Evolutionary conservation across 1,140 invertebrate genomes (phyloP).

Genomic region (Drosophila quadrilineata): DNA sequence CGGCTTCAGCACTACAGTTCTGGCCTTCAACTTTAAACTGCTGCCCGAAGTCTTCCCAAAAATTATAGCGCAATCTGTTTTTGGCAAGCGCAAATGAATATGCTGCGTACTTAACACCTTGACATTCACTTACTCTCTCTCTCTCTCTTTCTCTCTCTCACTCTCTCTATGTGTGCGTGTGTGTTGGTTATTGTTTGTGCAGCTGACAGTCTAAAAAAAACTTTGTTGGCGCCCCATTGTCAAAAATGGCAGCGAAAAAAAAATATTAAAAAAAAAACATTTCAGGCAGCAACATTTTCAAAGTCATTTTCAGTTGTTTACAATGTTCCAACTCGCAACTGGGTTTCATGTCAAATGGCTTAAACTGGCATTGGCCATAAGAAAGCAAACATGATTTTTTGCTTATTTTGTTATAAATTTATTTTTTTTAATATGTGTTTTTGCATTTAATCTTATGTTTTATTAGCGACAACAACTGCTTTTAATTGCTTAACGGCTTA

Average conservation of each 20-base stretch:
- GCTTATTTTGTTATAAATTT: not conserved
- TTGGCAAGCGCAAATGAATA: not conserved
- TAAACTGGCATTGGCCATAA: constrained; percentile 41
- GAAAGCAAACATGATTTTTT: not conserved
- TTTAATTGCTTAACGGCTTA: not conserved
- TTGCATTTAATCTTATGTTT: not conserved
- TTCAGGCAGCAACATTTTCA: no score
- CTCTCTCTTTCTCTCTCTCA: no score
- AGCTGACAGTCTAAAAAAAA: constrained; percentile 33
- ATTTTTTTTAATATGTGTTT: no score
- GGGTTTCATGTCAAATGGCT: constrained; percentile 58
- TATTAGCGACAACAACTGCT: not conserved
- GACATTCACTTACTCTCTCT: no score
- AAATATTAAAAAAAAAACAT: no score
- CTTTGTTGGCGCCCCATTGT: constrained; percentile 47
- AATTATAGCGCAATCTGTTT: constrained; percentile 9
- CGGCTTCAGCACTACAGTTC: no score
- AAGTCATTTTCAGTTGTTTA: constrained; percentile 48
- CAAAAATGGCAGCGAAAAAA: no score
- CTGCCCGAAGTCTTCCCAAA: not conserved
- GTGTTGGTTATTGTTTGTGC: constrained; percentile 24
- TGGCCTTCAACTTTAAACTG: not conserved
- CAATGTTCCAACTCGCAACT: constrained; percentile 21
- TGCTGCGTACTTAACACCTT: constrained; percentile 26
- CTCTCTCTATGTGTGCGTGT: not conserved